A percentile compares a stretch with the other conserved stretches of the same genome.
phyloP scores from a whole-genome alignment of 2,113 vertebrate genomes.

The Limnothrissa miodon region DNA sequence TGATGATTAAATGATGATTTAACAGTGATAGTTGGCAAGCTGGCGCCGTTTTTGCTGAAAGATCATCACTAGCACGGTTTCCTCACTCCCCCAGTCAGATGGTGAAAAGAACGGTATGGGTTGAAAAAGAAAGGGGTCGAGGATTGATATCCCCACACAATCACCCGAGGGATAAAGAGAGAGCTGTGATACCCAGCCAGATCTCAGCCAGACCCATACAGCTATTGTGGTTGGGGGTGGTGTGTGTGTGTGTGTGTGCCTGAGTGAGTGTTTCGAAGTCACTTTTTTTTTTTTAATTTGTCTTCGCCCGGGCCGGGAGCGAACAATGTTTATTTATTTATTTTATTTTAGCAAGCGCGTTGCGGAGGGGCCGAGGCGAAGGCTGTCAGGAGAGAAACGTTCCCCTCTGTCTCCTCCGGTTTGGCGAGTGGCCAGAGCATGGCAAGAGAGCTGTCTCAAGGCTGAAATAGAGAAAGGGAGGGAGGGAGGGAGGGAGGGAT shows the following conservation, averaged over 20 bases:
- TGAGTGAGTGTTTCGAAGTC: neutral
- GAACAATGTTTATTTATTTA: neutral
- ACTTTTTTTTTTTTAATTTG: neutral
- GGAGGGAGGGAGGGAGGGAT: conserved; percentile 20
- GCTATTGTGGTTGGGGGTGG: too few species aligned
- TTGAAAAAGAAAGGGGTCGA: neutral
- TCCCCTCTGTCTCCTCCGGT: conserved; percentile 44
- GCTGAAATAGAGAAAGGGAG: conserved; percentile 46
- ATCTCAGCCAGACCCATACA: neutral
- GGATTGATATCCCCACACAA: neutral
- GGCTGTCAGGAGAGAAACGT: conserved; percentile 34
- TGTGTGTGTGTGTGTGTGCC: too few species aligned
- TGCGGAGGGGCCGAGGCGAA: neutral
- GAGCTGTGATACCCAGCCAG: too few species aligned
- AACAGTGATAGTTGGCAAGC: neutral
- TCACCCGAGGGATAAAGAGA: too few species aligned
- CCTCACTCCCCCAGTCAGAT: neutral
- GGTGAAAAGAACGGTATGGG: neutral
- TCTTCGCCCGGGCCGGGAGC: neutral
- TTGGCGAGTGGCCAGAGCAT: conserved; percentile 47
- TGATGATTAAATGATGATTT: conserved; percentile 21
- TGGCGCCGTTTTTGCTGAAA: neutral
- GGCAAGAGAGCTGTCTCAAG: conserved; percentile 61
- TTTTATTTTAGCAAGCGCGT: neutral
- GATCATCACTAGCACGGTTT: neutral